Base-by-base conservation (phyloP, 2,888 invertebrate species). In the Acanthosepion lycidas region DNA sequence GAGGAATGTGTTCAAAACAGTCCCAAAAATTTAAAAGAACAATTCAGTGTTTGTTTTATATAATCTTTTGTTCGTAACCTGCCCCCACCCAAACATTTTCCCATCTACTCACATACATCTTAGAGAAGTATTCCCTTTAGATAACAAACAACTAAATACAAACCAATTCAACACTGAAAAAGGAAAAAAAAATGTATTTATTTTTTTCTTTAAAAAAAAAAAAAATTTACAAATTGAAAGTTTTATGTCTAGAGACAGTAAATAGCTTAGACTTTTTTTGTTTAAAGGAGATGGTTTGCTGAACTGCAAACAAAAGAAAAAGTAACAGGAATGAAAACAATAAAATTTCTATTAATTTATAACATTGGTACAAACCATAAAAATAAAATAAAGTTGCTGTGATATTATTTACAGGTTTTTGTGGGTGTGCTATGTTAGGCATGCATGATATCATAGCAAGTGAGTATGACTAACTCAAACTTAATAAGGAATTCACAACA, bases 91-190 rank as follows among this genome's bases (percentile, higher is more conserved):
- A 15, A n/a, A 9, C 3, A n/a, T 78, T 78, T 78, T 2, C 78
- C 28, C n/a, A 3, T 28, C 15, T 9, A 28, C n/a, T 28, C n/a
- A 78, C n/a, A n/a, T 78, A n/a, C 78, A n/a, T 28, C 6, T n/a
- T 4, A n/a, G n/a, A n/a, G 33, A 78, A n/a, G 33, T 78, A 78
- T n/a, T 78, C 78, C 78, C 78, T 33, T n/a, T 33, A 78, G 33
- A 78, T 78, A 78, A 78, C n/a, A 78, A 78, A 12, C 78, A 78
- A 78, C 33, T 33, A 78, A 78, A 78, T 78, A n/a, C n/a, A 28
- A 78, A 78, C 78, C 78, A 78, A n/a, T 78, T 78, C 78, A 78
- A 78, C 78, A n/a, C n/a, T 78, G n/a, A n/a, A 28, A 78, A n/a
- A 64, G 8, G 28, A 64, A 33, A 64, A 64, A 64, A 59, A 20